phyloP scores from a whole-genome alignment of 2,888 invertebrate genomes.

The Agrotis clavis region DNA sequence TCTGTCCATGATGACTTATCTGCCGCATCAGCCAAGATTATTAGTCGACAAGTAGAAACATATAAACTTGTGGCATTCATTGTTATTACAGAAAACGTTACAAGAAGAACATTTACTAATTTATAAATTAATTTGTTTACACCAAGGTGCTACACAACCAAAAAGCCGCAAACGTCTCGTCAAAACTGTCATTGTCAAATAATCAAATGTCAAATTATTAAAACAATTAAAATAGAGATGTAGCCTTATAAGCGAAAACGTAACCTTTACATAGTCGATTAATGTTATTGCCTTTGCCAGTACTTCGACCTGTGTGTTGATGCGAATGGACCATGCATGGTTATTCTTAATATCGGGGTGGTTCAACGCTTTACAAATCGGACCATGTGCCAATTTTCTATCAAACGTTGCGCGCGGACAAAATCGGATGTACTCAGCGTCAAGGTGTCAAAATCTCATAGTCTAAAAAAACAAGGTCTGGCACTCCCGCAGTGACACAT shows the following conservation, averaged over 20 bases:
- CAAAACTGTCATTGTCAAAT: slow-evolving; percentile 69
- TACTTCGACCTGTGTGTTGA: too few species aligned
- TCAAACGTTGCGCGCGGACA: too few species aligned
- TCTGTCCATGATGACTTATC: slow-evolving; percentile 95
- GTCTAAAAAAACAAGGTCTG: too few species aligned
- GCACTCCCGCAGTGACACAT: too few species aligned
- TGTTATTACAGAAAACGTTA: slow-evolving; percentile 76
- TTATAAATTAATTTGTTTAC: slow-evolving; percentile 82
- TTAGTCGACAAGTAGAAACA: slow-evolving; percentile 95
- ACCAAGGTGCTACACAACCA: slow-evolving; percentile 81
- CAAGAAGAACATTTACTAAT: slow-evolving; percentile 74
- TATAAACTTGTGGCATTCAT: slow-evolving; percentile 96
- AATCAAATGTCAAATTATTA: slow-evolving; percentile 55
- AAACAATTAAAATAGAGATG: slow-evolving; percentile 26
- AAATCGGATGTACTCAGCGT: too few species aligned
- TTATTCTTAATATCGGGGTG: too few species aligned
- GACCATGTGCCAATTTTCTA: too few species aligned
- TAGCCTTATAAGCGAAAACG: too few species aligned
- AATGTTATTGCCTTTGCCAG: too few species aligned
- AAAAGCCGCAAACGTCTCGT: slow-evolving; percentile 86
- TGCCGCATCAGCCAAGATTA: slow-evolving; percentile 94
- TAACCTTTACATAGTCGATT: slow-evolving; percentile 4
- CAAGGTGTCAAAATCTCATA: too few species aligned
- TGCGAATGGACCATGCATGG: too few species aligned
- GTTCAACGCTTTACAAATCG: too few species aligned